Conservation (phyloP, 1,140 invertebrate genomes). For the Ostrea denselamellosa region DNA sequence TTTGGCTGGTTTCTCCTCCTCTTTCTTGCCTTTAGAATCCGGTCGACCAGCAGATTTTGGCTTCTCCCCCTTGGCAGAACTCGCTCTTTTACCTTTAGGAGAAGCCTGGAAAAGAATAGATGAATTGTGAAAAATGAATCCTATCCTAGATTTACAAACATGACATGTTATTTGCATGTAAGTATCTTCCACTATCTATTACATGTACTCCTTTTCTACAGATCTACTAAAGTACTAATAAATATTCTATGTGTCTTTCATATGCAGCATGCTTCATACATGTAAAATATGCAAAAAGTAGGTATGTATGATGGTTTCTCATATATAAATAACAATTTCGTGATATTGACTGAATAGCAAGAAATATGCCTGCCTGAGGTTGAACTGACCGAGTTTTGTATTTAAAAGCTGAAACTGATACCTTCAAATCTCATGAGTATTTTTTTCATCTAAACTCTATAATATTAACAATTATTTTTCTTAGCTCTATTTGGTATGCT, state of each 20-base stretch:
- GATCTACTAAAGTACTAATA: not conserved
- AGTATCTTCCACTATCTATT: not conserved
- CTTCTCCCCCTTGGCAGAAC: conserved; percentile 38
- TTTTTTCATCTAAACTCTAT: no score
- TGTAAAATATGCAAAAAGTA: no score
- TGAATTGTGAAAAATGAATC: not conserved
- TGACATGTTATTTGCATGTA: not conserved
- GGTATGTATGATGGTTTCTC: no score
- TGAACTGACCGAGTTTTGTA: no score
- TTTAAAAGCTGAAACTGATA: no score
- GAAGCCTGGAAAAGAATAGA: conserved; percentile 6
- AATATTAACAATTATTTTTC: no score
- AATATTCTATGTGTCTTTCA: not conserved
- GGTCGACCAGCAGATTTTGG: conserved; percentile 40
- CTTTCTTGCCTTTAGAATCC: conserved; percentile 51
- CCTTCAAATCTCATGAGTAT: no score
- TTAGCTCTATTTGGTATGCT: no score
- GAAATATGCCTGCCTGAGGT: no score
- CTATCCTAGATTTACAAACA: not conserved
- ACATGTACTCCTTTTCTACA: not conserved
- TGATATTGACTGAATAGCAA: no score
- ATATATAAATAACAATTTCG: no score
- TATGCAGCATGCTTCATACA: not conserved
- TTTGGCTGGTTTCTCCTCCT: conserved; percentile 41
- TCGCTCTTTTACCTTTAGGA: conserved; percentile 21